phyloP scores from a whole-genome alignment of 53 echinoderm and acorn worm genomes.

The Astropecten irregularis region DNA sequence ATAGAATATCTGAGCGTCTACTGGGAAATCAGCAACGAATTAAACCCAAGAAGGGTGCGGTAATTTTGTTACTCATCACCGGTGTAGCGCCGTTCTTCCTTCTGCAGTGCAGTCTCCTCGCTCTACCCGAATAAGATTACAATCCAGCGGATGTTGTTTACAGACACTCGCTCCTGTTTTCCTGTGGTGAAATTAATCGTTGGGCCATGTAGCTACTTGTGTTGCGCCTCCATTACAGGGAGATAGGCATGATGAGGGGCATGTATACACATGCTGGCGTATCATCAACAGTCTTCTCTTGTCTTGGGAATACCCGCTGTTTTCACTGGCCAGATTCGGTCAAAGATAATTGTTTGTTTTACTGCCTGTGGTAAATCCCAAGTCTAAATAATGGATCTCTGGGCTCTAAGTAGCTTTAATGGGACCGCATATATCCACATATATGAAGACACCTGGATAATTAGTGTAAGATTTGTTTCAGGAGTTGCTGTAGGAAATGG shows the following conservation, averaged over 20 bases:
- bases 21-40: slow-evolving; percentile 59
- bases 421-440: no score
- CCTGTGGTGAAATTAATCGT: slow-evolving; percentile 47
- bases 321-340: background rate
- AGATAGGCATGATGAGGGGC: no score
- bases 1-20: slow-evolving; percentile 10
- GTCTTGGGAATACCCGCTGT: background rate
- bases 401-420: no score
- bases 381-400: background rate
- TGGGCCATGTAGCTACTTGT: slow-evolving; percentile 45
- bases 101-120: no score
- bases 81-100: no score
- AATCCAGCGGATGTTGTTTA: slow-evolving; percentile 57
- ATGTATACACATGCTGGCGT: no score
- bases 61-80: slow-evolving; percentile 68
- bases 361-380: background rate
- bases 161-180: slow-evolving; percentile 48
- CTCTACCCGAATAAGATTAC: slow-evolving; percentile 64
- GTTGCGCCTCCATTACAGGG: slow-evolving; percentile 20
- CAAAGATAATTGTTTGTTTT: background rate
- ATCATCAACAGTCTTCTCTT: background rate
- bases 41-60: slow-evolving; percentile 26
- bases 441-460: no score
- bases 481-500: no score
- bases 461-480: no score